These are phyloP conservation scores for Galaxea fascicularis DNA, from an alignment of 92 coral and sea anemone species.

Conservation along the genomic window DNA sequence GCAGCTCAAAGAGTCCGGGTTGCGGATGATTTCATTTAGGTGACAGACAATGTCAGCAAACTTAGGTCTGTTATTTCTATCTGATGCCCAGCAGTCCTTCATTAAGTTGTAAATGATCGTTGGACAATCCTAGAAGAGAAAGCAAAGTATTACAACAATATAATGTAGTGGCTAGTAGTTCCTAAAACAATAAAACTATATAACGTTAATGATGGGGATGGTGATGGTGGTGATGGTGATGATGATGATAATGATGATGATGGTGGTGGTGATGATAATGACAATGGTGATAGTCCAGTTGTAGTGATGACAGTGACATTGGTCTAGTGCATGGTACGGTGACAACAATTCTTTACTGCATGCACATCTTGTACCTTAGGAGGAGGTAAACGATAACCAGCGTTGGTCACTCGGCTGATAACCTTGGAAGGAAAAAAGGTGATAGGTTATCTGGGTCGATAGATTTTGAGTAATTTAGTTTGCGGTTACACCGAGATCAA, in stretches of 20 bases:
- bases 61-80: conserved; percentile 66
- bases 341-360: too few species aligned
- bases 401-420: conserved; percentile 70
- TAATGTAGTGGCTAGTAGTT: background rate
- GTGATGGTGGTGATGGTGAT: too few species aligned
- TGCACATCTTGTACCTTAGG: conserved; percentile 62
- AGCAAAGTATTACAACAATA: background rate
- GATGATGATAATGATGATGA: too few species aligned
- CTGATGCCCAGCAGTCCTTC: conserved; percentile 79
- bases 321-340: background rate
- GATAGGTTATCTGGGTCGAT: background rate
- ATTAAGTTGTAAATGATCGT: conserved; percentile 74
- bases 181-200: background rate
- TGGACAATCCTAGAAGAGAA: conserved; percentile 73
- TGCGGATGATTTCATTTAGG: conserved; percentile 74
- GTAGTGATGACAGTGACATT: too few species aligned
- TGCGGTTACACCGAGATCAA: too few species aligned
- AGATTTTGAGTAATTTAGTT: background rate
- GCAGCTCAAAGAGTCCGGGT: conserved; percentile 66
- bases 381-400: conserved; percentile 76
- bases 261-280: too few species aligned
- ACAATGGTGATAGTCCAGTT: too few species aligned
- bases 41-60: conserved; percentile 65
- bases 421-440: conserved; percentile 47
- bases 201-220: too few species aligned